These are phyloP conservation scores for Rotaria socialis DNA, from an alignment of 2,888 invertebrate species.

Conservation along the genomic window DNA sequence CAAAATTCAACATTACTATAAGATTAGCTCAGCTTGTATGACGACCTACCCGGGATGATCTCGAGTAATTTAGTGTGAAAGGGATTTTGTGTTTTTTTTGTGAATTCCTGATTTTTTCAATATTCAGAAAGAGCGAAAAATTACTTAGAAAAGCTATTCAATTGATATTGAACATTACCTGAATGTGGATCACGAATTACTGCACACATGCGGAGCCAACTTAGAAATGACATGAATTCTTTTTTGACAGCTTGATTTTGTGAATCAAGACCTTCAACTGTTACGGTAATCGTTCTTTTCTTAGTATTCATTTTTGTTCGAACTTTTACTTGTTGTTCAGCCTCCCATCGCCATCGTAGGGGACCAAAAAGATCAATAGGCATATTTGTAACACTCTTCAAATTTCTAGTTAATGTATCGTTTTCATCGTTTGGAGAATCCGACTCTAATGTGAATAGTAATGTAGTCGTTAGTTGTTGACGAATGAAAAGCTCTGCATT, in stretches of 20 bases:
- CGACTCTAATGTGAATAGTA: not conserved
- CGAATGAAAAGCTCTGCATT: conserved; percentile 15
- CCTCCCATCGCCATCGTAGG: conserved; percentile 15
- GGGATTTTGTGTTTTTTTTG: too few species aligned
- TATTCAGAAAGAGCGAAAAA: too few species aligned
- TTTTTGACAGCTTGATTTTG: not conserved
- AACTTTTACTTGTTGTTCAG: conserved; percentile 12
- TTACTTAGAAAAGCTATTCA: too few species aligned
- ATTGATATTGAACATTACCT: not conserved
- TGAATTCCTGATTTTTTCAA: too few species aligned
- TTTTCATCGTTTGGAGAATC: not conserved
- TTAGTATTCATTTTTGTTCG: conserved; percentile 1
- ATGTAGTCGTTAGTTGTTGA: not conserved
- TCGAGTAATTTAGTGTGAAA: too few species aligned
- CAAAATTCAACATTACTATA: too few species aligned
- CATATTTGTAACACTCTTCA: not conserved
- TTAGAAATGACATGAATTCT: not conserved
- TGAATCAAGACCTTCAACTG: not conserved
- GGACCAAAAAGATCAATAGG: not conserved
- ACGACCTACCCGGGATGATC: too few species aligned
- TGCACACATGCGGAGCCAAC: not conserved
- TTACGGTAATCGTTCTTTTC: not conserved
- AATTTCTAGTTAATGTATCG: not conserved
- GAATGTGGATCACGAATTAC: not conserved
- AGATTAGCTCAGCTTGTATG: too few species aligned